Conservation (phyloP, 2,888 invertebrate genomes). For the Perizoma flavofasciatum region DNA sequence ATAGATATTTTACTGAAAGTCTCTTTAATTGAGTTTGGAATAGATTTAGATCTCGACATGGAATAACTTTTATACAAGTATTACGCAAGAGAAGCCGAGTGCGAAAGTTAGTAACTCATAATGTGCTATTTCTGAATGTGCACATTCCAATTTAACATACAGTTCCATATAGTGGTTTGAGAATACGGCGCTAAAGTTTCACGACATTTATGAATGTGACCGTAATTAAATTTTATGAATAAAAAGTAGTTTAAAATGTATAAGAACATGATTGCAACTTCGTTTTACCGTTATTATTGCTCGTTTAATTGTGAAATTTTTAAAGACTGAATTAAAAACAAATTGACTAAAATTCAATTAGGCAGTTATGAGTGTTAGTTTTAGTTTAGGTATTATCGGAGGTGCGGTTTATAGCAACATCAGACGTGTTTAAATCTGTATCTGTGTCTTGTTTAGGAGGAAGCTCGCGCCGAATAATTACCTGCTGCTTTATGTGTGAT, state of each 20-base stretch:
- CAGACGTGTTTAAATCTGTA: conserved; percentile 48
- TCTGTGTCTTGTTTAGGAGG: conserved; percentile 57
- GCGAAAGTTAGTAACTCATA: too few relatives aligned
- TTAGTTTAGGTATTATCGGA: conserved; percentile 54
- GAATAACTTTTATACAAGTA: too few relatives aligned
- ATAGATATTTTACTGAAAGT: too few relatives aligned
- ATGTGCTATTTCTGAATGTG: too few relatives aligned
- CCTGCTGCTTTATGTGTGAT: too few relatives aligned
- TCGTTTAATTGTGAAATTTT: conserved; percentile 71
- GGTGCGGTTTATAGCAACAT: conserved; percentile 39
- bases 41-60: too few relatives aligned
- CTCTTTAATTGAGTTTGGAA: too few relatives aligned
- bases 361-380: conserved; percentile 69
- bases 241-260: not conserved
- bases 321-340: conserved; percentile 80
- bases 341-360: conserved; percentile 78
- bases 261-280: conserved; percentile 15
- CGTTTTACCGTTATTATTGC: conserved; percentile 49
- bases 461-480: conserved; percentile 33
- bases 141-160: too few relatives aligned
- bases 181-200: too few relatives aligned
- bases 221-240: not conserved
- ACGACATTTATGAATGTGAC: conserved; percentile 1
- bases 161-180: too few relatives aligned
- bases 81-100: too few relatives aligned